Evolutionary conservation across 92 coral and sea anemone species (phyloP).

Genomic region (Epizoanthus ramosus): DNA sequence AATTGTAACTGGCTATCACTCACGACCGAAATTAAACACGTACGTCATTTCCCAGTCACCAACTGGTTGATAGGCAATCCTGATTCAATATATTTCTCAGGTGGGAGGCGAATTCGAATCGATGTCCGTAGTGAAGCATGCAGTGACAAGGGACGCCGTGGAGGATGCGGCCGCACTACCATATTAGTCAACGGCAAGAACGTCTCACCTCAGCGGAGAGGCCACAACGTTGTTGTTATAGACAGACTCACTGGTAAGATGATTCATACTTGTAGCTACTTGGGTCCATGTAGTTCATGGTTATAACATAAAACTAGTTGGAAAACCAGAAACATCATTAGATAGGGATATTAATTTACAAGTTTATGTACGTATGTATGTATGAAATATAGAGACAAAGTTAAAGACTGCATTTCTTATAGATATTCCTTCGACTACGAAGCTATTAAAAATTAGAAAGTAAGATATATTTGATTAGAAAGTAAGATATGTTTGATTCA

Average conservation of each 20-base stretch:
- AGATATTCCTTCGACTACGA: not conserved
- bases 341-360: too few species aligned
- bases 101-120: conserved; percentile 10
- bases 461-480: not conserved
- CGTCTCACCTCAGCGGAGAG: conserved; percentile 19
- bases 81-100: not conserved
- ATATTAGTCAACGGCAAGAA: conserved; percentile 28
- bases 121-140: conserved; percentile 35
- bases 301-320: too few species aligned
- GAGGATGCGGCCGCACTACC: conserved; percentile 20
- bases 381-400: too few species aligned
- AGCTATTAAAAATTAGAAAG: not conserved
- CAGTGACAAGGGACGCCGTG: conserved; percentile 5
- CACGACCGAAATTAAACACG: too few species aligned
- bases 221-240: conserved; percentile 36
- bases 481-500: not conserved
- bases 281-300: too few species aligned
- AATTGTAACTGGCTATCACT: too few species aligned
- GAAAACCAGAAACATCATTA: too few species aligned
- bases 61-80: too few species aligned
- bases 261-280: too few species aligned
- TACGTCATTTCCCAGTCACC: too few species aligned
- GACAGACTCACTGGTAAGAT: conserved; percentile 12
- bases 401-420: too few species aligned
- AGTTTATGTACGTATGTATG: too few species aligned